phyloP scores from a whole-genome alignment of 64 coral and sea anemone genomes.

The Platygyra sinensis region DNA sequence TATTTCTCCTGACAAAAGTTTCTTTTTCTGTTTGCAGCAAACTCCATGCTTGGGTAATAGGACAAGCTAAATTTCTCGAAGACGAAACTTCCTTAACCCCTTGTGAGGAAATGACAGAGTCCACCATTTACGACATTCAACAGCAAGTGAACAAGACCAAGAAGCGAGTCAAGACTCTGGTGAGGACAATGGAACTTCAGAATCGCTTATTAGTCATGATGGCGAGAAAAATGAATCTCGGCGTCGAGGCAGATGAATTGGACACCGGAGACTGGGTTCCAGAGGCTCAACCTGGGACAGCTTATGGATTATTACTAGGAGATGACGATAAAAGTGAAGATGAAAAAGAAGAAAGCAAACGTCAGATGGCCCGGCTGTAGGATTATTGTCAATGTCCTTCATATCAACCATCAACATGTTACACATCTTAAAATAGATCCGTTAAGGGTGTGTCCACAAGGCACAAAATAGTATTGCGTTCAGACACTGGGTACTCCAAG shows the following conservation, averaged over 20 bases:
- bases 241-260: slow-evolving; percentile 13
- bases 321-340: neutral
- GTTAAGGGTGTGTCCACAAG: too few relatives aligned
- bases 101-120: neutral
- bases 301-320: too few relatives aligned
- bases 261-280: neutral
- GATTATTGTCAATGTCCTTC: too few relatives aligned
- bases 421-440: too few relatives aligned
- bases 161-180: slow-evolving; percentile 43
- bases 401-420: too few relatives aligned
- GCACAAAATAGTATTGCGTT: too few relatives aligned
- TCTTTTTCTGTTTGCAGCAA: neutral
- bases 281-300: neutral
- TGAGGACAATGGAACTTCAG: slow-evolving; percentile 24
- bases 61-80: neutral
- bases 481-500: too few relatives aligned
- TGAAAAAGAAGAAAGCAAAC: neutral
- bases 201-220: slow-evolving; percentile 20
- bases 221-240: slow-evolving; percentile 46
- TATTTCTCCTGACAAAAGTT: neutral
- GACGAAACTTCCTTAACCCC: neutral
- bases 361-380: neutral
- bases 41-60: neutral
- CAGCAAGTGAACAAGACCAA: slow-evolving; percentile 45
- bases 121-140: neutral